phyloP scores from a whole-genome alignment of 2,113 vertebrate species.

The Nerophis ophidion region DNA sequence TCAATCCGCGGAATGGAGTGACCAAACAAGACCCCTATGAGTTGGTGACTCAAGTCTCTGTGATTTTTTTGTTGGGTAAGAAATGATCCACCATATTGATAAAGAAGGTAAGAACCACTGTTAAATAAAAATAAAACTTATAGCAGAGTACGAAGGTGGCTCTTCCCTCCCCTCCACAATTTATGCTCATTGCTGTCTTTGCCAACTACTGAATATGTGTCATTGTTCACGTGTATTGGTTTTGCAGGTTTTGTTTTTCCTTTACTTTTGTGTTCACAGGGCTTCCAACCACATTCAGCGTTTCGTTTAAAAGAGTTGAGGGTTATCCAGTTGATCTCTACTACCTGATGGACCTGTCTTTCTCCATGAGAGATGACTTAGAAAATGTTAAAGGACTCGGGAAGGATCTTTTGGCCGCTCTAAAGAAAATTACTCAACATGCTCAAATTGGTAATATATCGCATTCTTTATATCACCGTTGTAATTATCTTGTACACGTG shows the following conservation, averaged over 20 bases:
- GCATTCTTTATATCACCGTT: neutral
- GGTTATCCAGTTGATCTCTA: constrained; percentile 96
- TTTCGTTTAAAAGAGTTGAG: constrained; percentile 79
- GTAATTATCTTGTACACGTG: neutral
- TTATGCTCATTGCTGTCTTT: too few species aligned
- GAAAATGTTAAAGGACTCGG: constrained; percentile 84
- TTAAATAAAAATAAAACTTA: too few species aligned
- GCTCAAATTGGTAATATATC: constrained; percentile 80
- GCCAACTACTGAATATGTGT: neutral
- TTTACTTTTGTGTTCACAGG: constrained; percentile 61
- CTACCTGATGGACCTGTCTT: constrained; percentile 97
- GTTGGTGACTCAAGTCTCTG: too few species aligned
- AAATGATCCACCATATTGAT: too few species aligned
- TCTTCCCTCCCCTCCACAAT: too few species aligned
- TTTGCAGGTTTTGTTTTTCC: neutral
- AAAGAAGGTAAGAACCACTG: too few species aligned
- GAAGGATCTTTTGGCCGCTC: constrained; percentile 70
- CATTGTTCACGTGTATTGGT: neutral
- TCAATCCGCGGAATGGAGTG: too few species aligned
- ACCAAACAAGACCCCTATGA: too few species aligned
- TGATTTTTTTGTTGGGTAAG: too few species aligned
- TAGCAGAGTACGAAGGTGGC: too few species aligned
- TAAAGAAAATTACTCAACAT: constrained; percentile 74
- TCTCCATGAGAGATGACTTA: constrained; percentile 92
- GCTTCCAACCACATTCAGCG: constrained; percentile 60